Conservation (phyloP, 2,113 vertebrate genomes). For the Copsychus sechellarum region DNA sequence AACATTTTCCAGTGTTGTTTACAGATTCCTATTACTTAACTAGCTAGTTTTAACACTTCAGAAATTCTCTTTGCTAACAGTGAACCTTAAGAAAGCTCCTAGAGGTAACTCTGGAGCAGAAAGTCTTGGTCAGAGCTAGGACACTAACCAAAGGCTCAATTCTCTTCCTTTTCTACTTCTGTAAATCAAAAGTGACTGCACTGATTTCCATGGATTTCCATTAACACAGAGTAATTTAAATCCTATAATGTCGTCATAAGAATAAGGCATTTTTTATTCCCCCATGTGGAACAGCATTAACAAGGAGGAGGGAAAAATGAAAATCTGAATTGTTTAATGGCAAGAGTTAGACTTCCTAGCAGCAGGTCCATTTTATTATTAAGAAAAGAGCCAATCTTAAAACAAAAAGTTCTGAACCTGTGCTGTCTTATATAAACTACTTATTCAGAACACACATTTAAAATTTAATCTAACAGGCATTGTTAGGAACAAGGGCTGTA, state of each 20-base stretch:
- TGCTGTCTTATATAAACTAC: neutral
- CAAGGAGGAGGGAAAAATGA: neutral
- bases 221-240: neutral
- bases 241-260: neutral
- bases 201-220: neutral
- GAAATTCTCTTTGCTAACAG: neutral
- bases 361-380: neutral
- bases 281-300: neutral
- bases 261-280: neutral
- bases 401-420: neutral
- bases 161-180: neutral
- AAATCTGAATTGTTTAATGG: neutral
- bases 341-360: neutral
- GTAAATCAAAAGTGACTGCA: neutral
- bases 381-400: neutral
- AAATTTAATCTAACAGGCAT: neutral
- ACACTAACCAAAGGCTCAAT: neutral
- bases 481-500: neutral
- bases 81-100: neutral
- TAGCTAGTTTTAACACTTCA: neutral
- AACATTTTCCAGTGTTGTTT: neutral
- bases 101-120: neutral
- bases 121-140: neutral
- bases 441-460: neutral
- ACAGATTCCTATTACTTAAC: neutral